Evolutionary conservation across 2,113 vertebrate species (phyloP).

Genomic region (Bubo blakistoni): DNA sequence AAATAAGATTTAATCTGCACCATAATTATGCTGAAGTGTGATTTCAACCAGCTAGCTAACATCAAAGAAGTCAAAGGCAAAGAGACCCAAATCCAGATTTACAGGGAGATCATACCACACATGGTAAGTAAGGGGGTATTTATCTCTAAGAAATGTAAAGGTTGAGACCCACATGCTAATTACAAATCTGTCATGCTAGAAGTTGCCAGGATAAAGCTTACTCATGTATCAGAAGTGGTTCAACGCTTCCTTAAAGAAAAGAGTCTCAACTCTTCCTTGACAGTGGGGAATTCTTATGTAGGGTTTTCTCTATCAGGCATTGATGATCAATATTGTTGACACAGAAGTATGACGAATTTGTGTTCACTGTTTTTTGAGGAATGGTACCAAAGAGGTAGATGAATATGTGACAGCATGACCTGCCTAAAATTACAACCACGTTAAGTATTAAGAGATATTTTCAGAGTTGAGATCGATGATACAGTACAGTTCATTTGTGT

Average conservation of each 20-base stretch:
- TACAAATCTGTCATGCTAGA: not conserved
- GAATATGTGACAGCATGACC: not conserved
- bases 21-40: not conserved
- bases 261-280: not conserved
- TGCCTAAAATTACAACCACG: accelerated
- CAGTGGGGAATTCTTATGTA: not conserved
- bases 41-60: not conserved
- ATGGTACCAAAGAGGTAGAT: not conserved
- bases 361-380: not conserved
- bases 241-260: not conserved
- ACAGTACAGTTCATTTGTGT: not conserved
- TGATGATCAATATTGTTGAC: not conserved
- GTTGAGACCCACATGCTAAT: not conserved
- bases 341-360: not conserved
- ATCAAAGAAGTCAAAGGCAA: not conserved
- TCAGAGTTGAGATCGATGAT: not conserved
- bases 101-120: not conserved
- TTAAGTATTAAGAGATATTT: not conserved
- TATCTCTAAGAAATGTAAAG: not conserved
- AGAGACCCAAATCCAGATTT: not conserved
- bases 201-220: not conserved
- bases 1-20: not conserved
- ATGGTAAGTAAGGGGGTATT: not conserved
- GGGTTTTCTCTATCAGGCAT: accelerated
- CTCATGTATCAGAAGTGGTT: not conserved